Evolutionary conservation across 2,797 vertebrate species (phyloP), one percentile per base, ranked within the genome.

Genomic region (Silurus lanzhouensis): DNA sequence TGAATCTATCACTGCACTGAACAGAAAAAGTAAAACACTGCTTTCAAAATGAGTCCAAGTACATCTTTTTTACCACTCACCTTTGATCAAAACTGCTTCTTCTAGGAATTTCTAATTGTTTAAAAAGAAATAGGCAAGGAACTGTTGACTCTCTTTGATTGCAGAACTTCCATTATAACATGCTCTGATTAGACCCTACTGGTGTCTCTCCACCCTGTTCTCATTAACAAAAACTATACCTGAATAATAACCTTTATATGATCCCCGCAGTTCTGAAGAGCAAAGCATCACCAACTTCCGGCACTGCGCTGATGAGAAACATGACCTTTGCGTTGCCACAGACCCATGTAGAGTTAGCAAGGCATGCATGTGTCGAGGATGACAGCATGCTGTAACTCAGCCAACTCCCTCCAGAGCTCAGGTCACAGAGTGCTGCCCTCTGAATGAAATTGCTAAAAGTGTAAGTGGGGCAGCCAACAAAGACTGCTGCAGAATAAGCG

Each of bases 291-390:
- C 68, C 55, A 72, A 44, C 8, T 22, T 25, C 2, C 25, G 46
- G 15, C 31, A 70, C 20, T n/a, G 12, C 12, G 3, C 74, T 87
- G 85, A 87, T 88, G 74, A 86, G 86, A 88, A 88, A 84, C 82
- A 81, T 84, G 84, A 84, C 89, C 85, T 88, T 71, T 85, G 44
- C 44, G 58, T 80, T 85, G 72, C 38, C 7, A 31, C 31, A 74
- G 72, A 46, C 25, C 22, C n/a, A 44, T 27, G 46, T 48, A 68
- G 64, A 86, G 83, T 87, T 61, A 64, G 84, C 66, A 79, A 75
- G 52, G 81, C 82, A 86, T 82, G 87, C 72, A 82, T 72, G 82
- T 77, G 81, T 64, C 8, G 44, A 86, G 83, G 84, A 70, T 81
- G 77, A 57, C 79, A 63, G 70, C 5, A 9, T 55, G 64, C 38